Conservation (phyloP, 2,888 invertebrate genomes). For the Tetanocera ferruginea region DNA sequence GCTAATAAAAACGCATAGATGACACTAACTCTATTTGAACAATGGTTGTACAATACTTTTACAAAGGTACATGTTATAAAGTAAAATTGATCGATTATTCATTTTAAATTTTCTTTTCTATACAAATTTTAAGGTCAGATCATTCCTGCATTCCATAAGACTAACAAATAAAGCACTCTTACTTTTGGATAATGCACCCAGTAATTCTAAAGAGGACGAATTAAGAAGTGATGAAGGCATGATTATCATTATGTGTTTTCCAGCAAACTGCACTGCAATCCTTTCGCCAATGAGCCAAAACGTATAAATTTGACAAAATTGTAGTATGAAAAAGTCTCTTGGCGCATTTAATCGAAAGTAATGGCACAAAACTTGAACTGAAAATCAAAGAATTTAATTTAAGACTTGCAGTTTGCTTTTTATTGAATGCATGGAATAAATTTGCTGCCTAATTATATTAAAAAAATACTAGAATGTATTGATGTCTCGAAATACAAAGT, state of each 20-base stretch:
- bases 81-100: background rate
- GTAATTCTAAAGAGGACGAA: constrained; percentile 42
- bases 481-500: constrained; percentile 26
- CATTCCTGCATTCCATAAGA: constrained; percentile 43
- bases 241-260: constrained; percentile 48
- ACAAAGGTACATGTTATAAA: constrained; percentile 37
- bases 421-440: constrained; percentile 41
- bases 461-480: constrained; percentile 40
- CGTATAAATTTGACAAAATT: too few relatives aligned
- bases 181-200: constrained; percentile 50
- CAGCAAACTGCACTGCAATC: constrained; percentile 48
- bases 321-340: too few relatives aligned
- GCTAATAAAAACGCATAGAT: constrained; percentile 45
- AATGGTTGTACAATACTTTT: constrained; percentile 49
- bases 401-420: constrained; percentile 39
- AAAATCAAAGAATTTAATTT: constrained; percentile 47
- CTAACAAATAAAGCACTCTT: constrained; percentile 50
- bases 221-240: constrained; percentile 44
- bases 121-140: constrained; percentile 9
- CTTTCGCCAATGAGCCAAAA: constrained; percentile 34
- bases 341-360: too few relatives aligned
- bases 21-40: constrained; percentile 47
- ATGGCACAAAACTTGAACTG: constrained; percentile 39
- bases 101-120: constrained; percentile 7
- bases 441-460: constrained; percentile 30